Base-by-base conservation (phyloP, 2,888 invertebrate genomes). In the Sericinus montela region DNA sequence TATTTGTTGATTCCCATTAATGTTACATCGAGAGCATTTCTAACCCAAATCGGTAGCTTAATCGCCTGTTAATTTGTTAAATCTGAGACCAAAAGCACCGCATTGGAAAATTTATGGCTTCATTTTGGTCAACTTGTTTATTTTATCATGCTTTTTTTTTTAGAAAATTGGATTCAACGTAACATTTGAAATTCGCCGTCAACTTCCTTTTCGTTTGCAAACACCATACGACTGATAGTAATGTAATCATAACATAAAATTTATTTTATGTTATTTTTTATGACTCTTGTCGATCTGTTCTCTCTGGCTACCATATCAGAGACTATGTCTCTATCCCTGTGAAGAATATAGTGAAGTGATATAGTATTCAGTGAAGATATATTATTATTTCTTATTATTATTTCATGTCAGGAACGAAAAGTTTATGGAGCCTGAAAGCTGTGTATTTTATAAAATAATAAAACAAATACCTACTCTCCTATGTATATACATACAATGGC, bases 21-120 rank as follows among this genome's bases (percentile, higher is more conserved):
- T 69, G 76, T 65, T 66, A 66, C 71, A 69, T 64, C 68, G 65
- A 69, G 65, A 63, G 69, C 67, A 72, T 72, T 76, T 72, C 69
- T 71, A 71, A 75, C 71, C 74, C 67, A 68, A 82, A 85, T 85
- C 87, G 69, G 88, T 86, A 88, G 88, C 87, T 77, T 84, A 86
- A 87, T 87, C 80, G 79, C 52, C 75, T 69, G 84, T 87, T 87
- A 87, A 88, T 87, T 88, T 88, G 88, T 88, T 85, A 83, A 69
- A 79, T 69, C 66, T 65, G 71, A 72, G 69, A 69, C 72, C 68
- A 80, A 84, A 82, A 79, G 83, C 65, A 77, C 87, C 87, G 86
- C 83, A 68, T 60, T 56, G 52, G 54, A 65, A 62, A 75, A 87
- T 88, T 88, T 87, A 88, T 87, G 67, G 76, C 87, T 88, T 85